Conservation (phyloP, 2,113 vertebrate genomes). For the Rafetus swinhoei region DNA sequence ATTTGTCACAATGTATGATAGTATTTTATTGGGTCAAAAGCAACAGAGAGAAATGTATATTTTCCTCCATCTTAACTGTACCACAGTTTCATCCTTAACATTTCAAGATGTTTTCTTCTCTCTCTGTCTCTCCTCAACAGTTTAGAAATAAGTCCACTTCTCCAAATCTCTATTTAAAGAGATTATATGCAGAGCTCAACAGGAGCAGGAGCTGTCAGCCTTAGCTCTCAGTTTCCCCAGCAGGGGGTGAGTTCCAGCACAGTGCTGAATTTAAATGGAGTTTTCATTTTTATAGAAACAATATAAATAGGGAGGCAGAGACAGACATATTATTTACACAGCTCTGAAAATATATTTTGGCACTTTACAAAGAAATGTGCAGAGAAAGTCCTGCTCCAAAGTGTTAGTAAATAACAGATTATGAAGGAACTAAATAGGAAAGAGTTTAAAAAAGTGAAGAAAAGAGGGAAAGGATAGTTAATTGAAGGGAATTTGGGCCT, state of each 20-base stretch:
- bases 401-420: background rate
- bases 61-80: fast-evolving
- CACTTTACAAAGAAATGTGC: background rate
- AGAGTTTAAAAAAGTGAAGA: background rate
- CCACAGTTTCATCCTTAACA: background rate
- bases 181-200: slow-evolving; percentile 5
- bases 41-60: background rate
- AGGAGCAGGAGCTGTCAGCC: background rate
- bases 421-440: background rate
- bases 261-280: background rate
- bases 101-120: background rate
- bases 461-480: background rate
- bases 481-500: background rate
- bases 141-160: background rate
- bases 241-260: fast-evolving
- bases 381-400: background rate
- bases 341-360: background rate
- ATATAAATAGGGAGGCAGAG: background rate
- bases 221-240: background rate
- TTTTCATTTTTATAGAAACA: slow-evolving; percentile 8
- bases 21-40: background rate
- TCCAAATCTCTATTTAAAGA: background rate
- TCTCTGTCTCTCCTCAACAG: background rate
- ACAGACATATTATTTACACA: background rate
- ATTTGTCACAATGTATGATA: fast-evolving